These are phyloP conservation scores for Acleris laterana DNA, from an alignment of 2,888 invertebrate species.

Conservation along the genomic window DNA sequence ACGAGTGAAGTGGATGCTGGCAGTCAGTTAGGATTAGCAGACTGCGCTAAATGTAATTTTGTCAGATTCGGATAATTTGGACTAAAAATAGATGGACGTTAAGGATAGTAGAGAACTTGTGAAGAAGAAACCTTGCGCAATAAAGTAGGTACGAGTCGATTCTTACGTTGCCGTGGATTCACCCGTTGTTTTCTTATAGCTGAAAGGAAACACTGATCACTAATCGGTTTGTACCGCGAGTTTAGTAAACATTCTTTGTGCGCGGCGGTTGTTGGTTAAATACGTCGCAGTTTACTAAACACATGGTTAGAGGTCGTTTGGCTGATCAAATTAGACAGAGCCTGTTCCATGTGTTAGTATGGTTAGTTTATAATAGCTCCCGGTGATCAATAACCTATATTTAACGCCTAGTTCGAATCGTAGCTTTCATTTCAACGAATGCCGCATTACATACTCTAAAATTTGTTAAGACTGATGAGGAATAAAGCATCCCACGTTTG, in stretches of 20 bases:
- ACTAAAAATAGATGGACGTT: too few relatives aligned
- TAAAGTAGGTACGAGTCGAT: slow-evolving; percentile 12
- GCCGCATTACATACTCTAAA: too few relatives aligned
- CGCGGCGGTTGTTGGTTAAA: slow-evolving; percentile 16
- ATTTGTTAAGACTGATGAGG: too few relatives aligned
- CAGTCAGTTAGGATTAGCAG: too few relatives aligned
- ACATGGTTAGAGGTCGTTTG: slow-evolving; percentile 16
- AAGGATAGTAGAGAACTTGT: neutral
- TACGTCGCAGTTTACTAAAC: slow-evolving; percentile 21
- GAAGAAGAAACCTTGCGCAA: slow-evolving; percentile 4
- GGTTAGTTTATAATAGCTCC: neutral
- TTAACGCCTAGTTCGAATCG: too few relatives aligned
- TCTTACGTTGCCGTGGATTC: slow-evolving; percentile 22
- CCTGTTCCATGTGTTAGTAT: neutral
- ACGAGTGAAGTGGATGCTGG: too few relatives aligned
- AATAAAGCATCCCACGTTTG: too few relatives aligned
- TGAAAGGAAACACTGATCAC: slow-evolving; percentile 30
- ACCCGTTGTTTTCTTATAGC: slow-evolving; percentile 29
- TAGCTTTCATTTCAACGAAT: too few relatives aligned
- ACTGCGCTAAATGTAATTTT: too few relatives aligned
- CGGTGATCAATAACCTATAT: too few relatives aligned
- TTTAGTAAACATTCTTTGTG: slow-evolving; percentile 35
- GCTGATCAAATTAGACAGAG: slow-evolving; percentile 8
- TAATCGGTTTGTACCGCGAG: slow-evolving; percentile 23
- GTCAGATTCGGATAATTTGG: too few relatives aligned